Conservation (phyloP, 2,888 invertebrate species). For the Endotricha flammealis region DNA sequence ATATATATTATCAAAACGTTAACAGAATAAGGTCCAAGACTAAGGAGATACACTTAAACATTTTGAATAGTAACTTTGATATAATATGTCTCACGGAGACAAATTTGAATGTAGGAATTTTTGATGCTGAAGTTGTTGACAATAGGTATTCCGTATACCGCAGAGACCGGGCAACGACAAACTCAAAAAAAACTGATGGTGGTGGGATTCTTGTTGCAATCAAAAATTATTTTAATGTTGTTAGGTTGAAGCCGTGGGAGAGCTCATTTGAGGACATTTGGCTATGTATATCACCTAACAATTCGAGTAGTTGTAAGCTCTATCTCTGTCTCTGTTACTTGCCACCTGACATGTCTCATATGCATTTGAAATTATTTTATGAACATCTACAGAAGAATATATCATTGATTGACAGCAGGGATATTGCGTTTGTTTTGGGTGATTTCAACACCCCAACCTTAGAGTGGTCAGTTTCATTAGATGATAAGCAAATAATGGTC, state of each 20-base stretch:
- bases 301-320: background rate
- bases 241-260: background rate
- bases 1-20: background rate
- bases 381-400: background rate
- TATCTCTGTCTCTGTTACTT: background rate
- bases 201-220: background rate
- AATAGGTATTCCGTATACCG: background rate
- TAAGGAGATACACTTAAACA: background rate
- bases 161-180: background rate
- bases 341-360: background rate
- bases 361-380: background rate
- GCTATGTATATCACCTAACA: background rate
- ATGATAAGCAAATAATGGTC: background rate
- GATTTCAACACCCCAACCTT: background rate
- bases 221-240: background rate
- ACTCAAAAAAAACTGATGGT: too few species aligned
- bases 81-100: background rate
- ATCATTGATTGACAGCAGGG: background rate
- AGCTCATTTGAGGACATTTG: background rate
- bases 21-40: background rate
- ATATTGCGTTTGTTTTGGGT: background rate
- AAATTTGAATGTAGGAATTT: background rate
- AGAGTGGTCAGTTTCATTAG: background rate
- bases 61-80: background rate
- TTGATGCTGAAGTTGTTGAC: background rate